Conservation (phyloP, 2,888 invertebrate species). For the Diabrotica balteata region DNA sequence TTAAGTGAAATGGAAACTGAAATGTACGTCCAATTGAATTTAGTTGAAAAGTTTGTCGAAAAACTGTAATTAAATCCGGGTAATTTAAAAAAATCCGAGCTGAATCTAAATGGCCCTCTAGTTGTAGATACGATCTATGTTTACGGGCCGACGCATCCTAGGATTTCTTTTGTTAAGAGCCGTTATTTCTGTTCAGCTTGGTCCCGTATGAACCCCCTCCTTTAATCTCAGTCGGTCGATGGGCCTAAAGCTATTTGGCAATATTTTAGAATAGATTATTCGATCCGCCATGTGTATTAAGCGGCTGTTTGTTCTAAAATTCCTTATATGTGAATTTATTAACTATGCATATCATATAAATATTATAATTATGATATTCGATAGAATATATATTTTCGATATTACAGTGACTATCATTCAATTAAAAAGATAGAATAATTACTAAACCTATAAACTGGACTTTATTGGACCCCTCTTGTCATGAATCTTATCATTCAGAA, state of each 20-base stretch:
- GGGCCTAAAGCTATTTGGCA: conserved; percentile 45
- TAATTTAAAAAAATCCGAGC: conserved; percentile 48
- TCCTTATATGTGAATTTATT: too few relatives aligned
- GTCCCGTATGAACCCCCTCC: conserved; percentile 27
- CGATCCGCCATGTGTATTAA: conserved; percentile 13
- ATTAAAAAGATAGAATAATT: too few relatives aligned
- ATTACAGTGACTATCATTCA: too few relatives aligned
- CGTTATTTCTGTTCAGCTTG: conserved; percentile 46
- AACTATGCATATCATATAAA: too few relatives aligned
- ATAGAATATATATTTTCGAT: too few relatives aligned
- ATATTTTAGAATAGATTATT: conserved; percentile 31
- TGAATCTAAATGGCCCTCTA: conserved; percentile 51
- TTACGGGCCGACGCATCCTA: conserved; percentile 54
- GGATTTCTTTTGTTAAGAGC: conserved; percentile 55
- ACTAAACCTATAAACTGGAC: too few relatives aligned
- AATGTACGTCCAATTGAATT: conserved; percentile 1
- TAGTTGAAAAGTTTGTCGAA: conserved; percentile 23
- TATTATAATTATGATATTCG: too few relatives aligned
- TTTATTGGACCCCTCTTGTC: too few relatives aligned
- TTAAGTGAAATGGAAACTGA: too few relatives aligned
- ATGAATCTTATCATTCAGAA: too few relatives aligned
- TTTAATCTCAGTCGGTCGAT: conserved; percentile 35
- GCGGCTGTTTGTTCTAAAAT: conserved; percentile 12
- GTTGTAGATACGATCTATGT: conserved; percentile 52
- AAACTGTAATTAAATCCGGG: conserved; percentile 50